Base-by-base conservation (phyloP, 2,113 vertebrate genomes). In the Xenopus laevis region DNA sequence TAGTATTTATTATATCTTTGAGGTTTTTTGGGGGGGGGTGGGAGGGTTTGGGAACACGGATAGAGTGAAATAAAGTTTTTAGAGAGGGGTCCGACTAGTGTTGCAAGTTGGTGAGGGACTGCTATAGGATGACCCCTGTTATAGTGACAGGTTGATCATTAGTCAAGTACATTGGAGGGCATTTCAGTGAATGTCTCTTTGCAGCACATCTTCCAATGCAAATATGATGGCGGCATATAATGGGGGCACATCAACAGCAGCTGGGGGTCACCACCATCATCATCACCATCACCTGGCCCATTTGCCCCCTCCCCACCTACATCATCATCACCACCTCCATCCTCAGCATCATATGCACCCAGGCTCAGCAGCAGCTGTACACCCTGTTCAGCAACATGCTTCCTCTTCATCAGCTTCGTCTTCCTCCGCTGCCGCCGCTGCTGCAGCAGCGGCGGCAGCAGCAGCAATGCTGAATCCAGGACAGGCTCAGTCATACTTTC, bases 171-270 rank as follows among this genome's bases (percentile, higher is more conserved):
- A 82, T 83, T 85, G 79, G 83, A 88, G 87, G 84, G 87, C 89
- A 88, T 91, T 88, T 87, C 85, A 27, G 23, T 85, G 86, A 87
- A 98, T 98, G 95, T 95, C 95, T 95, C 93, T 97, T 84, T 96
- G 95, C 83, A 92, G 94, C 85, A 83, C 95, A 50, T 89, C 95
- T 78, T 92, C 94, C 90, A 95, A 93, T 91, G 88, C 95, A 86
- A 98, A 97, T 91, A 98, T 97, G 94, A 98, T 98, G 95, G 95
- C 94, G 82, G 95, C 95, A 86, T 98, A 97, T 82, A 95, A 93
- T 87, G 94, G 95, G 86, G 95, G 95, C 82, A 92, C 95, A 83
- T 97, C 96, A 81, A 92, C 96, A 6, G 93, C 95, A 78, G 93
- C 93, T 81, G 92, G 94, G 84, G 95, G 95, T 87, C 95, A 96